A percentile compares a stretch with the other conserved stretches of the same genome.
These are phyloP conservation scores for Phoxinus dragarum DNA, from an alignment of 2,797 vertebrate species.

Conservation along the genomic window DNA sequence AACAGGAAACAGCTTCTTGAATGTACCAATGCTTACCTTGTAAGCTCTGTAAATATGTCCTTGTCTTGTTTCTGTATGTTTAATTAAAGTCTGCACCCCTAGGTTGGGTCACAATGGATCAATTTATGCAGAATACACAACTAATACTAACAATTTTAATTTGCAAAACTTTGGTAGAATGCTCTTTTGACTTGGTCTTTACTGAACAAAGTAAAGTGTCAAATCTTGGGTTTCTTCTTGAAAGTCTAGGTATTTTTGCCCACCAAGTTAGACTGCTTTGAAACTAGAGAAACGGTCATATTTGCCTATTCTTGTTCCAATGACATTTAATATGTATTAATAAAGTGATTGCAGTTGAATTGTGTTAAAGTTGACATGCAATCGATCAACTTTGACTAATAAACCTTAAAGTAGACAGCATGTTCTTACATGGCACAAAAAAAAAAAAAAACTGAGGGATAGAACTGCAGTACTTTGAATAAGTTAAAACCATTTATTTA, in stretches of 20 bases:
- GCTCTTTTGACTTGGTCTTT: background rate
- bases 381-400: background rate
- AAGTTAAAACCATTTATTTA: background rate
- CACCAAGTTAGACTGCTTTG: background rate
- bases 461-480: background rate
- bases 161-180: background rate
- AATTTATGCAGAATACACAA: background rate
- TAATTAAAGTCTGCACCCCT: constrained; percentile 53
- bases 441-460: too few species aligned
- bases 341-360: background rate
- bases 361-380: background rate
- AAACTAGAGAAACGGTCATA: background rate
- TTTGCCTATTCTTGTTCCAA: background rate
- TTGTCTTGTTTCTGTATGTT: constrained; percentile 37
- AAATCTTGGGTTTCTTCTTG: background rate
- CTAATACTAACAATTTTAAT: background rate
- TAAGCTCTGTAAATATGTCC: constrained; percentile 59
- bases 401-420: too few species aligned
- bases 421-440: background rate
- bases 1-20: constrained; percentile 53
- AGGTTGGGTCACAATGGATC: background rate
- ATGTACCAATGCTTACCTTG: constrained; percentile 55
- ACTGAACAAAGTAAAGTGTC: background rate
- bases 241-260: background rate
- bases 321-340: too few species aligned